Conservation (phyloP, 2,797 vertebrate species). For the Gymnocypris eckloni region DNA sequence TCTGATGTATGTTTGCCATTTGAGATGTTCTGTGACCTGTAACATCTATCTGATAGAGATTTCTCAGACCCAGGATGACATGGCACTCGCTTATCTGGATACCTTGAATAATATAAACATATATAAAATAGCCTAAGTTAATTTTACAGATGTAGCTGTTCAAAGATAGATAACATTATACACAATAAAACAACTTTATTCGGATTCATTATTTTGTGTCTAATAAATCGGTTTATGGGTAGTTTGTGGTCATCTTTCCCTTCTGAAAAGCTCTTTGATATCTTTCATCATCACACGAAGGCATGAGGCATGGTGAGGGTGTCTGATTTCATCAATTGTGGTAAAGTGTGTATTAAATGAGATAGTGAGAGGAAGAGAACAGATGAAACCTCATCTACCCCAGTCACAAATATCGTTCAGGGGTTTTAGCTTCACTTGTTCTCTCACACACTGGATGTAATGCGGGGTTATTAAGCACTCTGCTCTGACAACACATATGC, state of each 20-base stretch:
- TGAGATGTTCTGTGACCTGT: constrained; percentile 67
- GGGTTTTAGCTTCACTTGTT: background rate
- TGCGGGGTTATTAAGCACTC: background rate
- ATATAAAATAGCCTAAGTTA: background rate
- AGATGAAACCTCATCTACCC: constrained; percentile 30
- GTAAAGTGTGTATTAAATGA: constrained; percentile 47
- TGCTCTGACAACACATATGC: background rate
- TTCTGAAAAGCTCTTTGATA: constrained; percentile 2
- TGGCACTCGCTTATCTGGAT: constrained; percentile 72
- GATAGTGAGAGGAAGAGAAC: constrained; percentile 27
- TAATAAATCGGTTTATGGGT: background rate
- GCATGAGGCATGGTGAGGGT: constrained; percentile 48
- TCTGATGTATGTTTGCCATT: constrained; percentile 68
- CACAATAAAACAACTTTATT: background rate
- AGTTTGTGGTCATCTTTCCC: constrained; percentile 6
- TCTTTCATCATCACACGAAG: constrained; percentile 23
- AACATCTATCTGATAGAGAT: constrained; percentile 41
- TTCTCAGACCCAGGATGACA: constrained; percentile 64
- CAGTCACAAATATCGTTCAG: background rate
- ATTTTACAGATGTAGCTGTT: constrained; percentile 23
- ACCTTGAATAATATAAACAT: background rate
- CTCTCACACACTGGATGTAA: background rate
- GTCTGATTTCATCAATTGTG: constrained; percentile 57
- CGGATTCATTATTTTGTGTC: background rate
- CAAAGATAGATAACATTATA: constrained; percentile 27